phyloP scores from a whole-genome alignment of 1,140 invertebrate genomes.

The Diabrotica undecimpunctata region DNA sequence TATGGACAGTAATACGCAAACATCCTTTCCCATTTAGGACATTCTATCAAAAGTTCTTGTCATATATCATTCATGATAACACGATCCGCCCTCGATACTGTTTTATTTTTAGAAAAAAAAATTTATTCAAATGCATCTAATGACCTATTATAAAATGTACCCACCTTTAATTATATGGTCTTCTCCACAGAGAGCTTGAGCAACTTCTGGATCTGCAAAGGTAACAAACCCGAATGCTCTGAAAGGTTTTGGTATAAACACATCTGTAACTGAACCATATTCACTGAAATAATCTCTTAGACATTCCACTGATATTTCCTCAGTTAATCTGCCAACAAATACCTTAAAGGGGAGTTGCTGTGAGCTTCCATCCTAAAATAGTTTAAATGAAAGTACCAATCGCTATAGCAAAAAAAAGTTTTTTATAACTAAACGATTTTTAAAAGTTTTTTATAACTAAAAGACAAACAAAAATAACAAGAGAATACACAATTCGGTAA shows the following conservation, averaged over 20 bases:
- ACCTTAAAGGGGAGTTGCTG: slow-evolving; percentile 86
- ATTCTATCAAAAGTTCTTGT: no score
- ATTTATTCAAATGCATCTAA: no score
- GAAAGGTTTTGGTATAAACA: slow-evolving; percentile 94
- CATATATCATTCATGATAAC: no score
- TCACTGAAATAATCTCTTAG: slow-evolving; percentile 92
- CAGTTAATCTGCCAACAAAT: slow-evolving; percentile 92
- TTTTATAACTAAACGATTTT: no score
- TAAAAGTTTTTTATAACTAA: no score
- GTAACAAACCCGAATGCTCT: slow-evolving; percentile 94
- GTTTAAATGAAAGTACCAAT: background rate
- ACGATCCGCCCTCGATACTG: no score
- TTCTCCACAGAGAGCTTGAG: slow-evolving; percentile 90
- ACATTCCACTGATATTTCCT: slow-evolving; percentile 85
- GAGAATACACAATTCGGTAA: no score
- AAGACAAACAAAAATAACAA: no score
- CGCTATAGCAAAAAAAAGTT: no score
- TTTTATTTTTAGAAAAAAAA: no score
- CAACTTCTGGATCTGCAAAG: slow-evolving; percentile 91
- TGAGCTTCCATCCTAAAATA: slow-evolving; percentile 72
- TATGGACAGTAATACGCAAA: no score
- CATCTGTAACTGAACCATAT: slow-evolving; percentile 93
- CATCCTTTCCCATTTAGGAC: no score
- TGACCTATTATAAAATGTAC: background rate
- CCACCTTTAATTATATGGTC: slow-evolving; percentile 94